Evolutionary conservation across 1,140 invertebrate genomes (phyloP).

Genomic region (Trichogramma pretiosum): DNA sequence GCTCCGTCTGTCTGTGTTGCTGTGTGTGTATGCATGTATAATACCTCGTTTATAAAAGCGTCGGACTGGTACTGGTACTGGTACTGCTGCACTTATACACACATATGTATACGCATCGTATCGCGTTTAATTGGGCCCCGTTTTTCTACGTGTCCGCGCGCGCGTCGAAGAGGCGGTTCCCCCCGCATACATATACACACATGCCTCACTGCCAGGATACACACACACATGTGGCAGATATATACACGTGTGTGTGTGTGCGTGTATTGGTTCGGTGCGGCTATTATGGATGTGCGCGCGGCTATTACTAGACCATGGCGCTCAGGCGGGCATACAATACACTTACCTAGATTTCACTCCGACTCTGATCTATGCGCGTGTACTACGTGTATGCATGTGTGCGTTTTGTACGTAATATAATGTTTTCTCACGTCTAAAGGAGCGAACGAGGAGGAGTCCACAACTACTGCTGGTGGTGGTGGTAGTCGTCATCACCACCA

Average conservation of each 20-base stretch:
- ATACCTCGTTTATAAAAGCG: not conserved
- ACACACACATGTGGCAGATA: too few relatives aligned
- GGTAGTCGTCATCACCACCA: conserved; percentile 11
- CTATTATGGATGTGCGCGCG: conserved; percentile 33
- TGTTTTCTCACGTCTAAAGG: not conserved
- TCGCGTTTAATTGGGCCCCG: conserved; percentile 39
- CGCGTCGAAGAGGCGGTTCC: not conserved
- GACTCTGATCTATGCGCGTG: conserved; percentile 9
- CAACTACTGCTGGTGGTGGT: too few relatives aligned
- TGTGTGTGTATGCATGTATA: not conserved
- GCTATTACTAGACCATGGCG: conserved; percentile 43
- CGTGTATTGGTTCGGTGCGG: conserved; percentile 2
- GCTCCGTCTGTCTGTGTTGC: too few relatives aligned
- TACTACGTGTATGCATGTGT: not conserved
- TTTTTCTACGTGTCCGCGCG: too few relatives aligned
- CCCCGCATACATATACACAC: too few relatives aligned
- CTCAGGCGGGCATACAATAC: conserved; percentile 44
- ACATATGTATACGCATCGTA: too few relatives aligned
- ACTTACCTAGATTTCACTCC: conserved; percentile 47
- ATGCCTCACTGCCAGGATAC: too few relatives aligned
- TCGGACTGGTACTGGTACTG: too few relatives aligned
- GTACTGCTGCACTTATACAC: too few relatives aligned
- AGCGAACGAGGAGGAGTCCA: too few relatives aligned
- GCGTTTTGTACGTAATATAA: not conserved
- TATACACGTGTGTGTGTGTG: too few relatives aligned